Conservation (phyloP, 2,888 invertebrate genomes). For the Scelioninae gen. 1 region DNA sequence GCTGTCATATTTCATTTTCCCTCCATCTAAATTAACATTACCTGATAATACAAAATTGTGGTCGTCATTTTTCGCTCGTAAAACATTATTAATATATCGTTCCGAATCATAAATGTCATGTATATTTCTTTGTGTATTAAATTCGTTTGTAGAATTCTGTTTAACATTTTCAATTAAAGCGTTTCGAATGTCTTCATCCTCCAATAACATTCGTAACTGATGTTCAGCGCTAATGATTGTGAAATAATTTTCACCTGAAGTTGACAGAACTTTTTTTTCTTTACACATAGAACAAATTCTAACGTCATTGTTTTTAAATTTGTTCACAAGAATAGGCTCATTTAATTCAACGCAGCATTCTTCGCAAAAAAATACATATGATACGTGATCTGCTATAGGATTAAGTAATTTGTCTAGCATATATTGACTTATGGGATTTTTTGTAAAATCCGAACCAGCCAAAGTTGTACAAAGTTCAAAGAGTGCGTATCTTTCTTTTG, state of each 20-base stretch:
- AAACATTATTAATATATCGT: constrained; percentile 11
- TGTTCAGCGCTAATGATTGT: background rate
- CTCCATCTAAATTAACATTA: constrained; percentile 34
- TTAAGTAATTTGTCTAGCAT: no score
- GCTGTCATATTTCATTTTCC: constrained; percentile 22
- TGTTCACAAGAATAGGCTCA: constrained; percentile 7
- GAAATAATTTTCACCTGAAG: constrained; percentile 31
- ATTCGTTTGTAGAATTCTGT: no score
- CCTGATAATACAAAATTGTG: constrained; percentile 18
- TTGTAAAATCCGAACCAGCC: no score
- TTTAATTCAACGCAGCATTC: constrained; percentile 9
- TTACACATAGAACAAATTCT: constrained; percentile 9
- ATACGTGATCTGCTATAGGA: no score
- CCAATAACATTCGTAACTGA: no score
- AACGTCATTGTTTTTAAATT: constrained; percentile 28
- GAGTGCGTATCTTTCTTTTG: background rate
- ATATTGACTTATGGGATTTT: no score
- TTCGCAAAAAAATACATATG: background rate
- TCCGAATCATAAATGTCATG: background rate
- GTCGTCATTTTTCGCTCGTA: constrained; percentile 10
- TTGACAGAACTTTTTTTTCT: constrained; percentile 1
- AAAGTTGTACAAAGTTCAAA: background rate
- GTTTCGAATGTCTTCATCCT: no score
- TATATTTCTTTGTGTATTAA: no score
- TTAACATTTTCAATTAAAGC: no score